Evolutionary conservation across 2,113 vertebrate genomes (phyloP), one percentile per base, ranked within the genome.

Genomic region (Ovibos moschatus): DNA sequence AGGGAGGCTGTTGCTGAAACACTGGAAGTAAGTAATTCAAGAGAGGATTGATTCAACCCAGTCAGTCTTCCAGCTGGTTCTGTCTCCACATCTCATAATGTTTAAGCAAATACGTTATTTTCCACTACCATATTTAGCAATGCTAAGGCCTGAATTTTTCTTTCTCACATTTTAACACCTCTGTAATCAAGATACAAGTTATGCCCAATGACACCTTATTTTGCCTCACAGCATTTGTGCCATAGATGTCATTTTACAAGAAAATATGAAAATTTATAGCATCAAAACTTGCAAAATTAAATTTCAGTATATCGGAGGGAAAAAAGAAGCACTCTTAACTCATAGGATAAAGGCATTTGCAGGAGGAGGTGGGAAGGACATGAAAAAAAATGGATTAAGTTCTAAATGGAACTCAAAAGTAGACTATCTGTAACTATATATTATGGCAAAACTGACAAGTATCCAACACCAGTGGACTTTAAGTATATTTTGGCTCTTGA

Each of bases 241-340:
- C 21, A 84, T 10, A 30, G 15, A 50, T 84, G 28, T 86, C 33
- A 76, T 78, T 91, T 91, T 86, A 82, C 28, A 58, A 57, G 71
- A 94, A 96, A 93, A 84, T 47, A 82, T 51, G 30, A 82, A 84
- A 96, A 92, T 13, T 30, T 89, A 19, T 45, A 96, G 14, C n/a
- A 86, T 10, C 19, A 6, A 93, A 89, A 53, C 36, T 83, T 95
- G 40, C 33, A 94, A 89, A 93, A 84, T 97, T 88, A 83, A 95
- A 62, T 93, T 62, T 95, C 28, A 91, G 36, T 23, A 36, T 16
- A 14, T 64, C 84, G 33, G 4, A 86, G 4, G 16, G 88, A 91
- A 88, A 87, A 47, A 28, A 36, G 40, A 67, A 55, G 58, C 33
- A 36, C 3, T 62, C 15, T 74, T 50, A 78, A 51, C 11, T 81